Evolutionary conservation across 1,140 invertebrate species (phyloP).

Genomic region (Drosophila mauritiana): DNA sequence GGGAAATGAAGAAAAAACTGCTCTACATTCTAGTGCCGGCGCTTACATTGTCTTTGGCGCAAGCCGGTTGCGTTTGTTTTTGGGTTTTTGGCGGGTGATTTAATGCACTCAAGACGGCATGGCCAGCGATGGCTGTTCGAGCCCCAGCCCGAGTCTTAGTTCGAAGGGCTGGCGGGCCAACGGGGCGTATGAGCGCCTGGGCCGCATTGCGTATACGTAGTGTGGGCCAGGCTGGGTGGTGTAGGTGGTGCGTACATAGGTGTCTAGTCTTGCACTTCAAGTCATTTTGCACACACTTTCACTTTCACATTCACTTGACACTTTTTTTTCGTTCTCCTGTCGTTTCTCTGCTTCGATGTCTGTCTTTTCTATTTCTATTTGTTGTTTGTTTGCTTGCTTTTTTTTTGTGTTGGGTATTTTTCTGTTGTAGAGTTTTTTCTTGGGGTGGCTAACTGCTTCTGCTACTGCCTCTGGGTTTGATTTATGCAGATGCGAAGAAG

Average conservation of each 20-base stretch:
- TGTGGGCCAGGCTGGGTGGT: constrained; percentile 5
- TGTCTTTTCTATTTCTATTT: constrained; percentile 8
- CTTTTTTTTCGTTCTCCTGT: constrained; percentile 21
- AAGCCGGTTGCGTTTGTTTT: constrained; percentile 27
- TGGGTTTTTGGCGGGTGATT: constrained; percentile 7
- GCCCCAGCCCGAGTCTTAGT: constrained; percentile 33
- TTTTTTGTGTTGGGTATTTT: constrained; percentile 5
- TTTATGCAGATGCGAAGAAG: constrained; percentile 76
- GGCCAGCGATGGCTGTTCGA: constrained; percentile 24
- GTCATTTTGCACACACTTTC: constrained; percentile 64
- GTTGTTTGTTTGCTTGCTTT: too few species aligned
- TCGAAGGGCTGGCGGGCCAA: constrained; percentile 22
- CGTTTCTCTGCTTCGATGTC: constrained; percentile 14
- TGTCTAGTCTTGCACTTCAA: constrained; percentile 64
- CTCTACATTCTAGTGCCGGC: constrained; percentile 72
- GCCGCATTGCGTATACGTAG: constrained; percentile 31
- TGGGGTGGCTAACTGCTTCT: constrained; percentile 14
- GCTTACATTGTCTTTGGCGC: constrained; percentile 74
- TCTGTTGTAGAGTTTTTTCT: constrained; percentile 33
- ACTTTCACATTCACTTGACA: constrained; percentile 71
- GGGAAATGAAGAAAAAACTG: constrained; percentile 74
- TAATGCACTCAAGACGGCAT: constrained; percentile 72
- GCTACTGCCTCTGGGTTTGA: constrained; percentile 50
- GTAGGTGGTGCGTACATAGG: constrained; percentile 2
- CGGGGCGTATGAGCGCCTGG: constrained; percentile 33